Evolutionary conservation across 2,797 vertebrate genomes (phyloP), one percentile per base, ranked within the genome.

Genomic region (Emys orbicularis): DNA sequence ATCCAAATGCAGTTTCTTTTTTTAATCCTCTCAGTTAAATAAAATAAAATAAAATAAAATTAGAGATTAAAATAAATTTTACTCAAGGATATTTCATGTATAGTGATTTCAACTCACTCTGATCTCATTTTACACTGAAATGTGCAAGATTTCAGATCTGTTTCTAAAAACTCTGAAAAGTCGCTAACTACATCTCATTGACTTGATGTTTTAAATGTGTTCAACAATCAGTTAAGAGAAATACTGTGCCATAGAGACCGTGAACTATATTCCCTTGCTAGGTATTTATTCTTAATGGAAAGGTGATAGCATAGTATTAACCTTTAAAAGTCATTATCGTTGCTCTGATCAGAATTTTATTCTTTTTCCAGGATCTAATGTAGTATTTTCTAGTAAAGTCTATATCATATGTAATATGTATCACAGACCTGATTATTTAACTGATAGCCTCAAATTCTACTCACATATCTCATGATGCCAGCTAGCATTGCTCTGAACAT

Each of bases 71-170:
- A 61, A 57, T 80, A 34, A 21, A 56, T 72, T 54, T 56, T 37
- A 87, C 57, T 74, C 0, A 0, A 52, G 50, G 61, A 88, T 88
- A 47, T 93, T 95, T 90, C 56, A 77, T 27, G 81, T 77, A 79
- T 92, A 91, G 81, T 84, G 37, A 89, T 81, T 94, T 92, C 87
- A 74, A 25, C 34, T 92, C 53, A 53, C 85, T 74, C 79, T 68
- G 87, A 95, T 95, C 91, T 96, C 94, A 95, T 95, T 47, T 88
- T 92, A 34, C 49, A 37, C 6, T 13, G 89, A 84, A 95, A 95
- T 49, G 41, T 92, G 90, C 61, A 86, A 84, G 93, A 95, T 76
- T 18, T 41, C 82, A 27, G 0, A 16, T 81, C 84, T 82, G 83
- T 92, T 31, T 93, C 68, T 54, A 77, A 83, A 72, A 95, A 88